Base-by-base conservation (phyloP, 2,113 vertebrate species). In the Corythaeola cristata region DNA sequence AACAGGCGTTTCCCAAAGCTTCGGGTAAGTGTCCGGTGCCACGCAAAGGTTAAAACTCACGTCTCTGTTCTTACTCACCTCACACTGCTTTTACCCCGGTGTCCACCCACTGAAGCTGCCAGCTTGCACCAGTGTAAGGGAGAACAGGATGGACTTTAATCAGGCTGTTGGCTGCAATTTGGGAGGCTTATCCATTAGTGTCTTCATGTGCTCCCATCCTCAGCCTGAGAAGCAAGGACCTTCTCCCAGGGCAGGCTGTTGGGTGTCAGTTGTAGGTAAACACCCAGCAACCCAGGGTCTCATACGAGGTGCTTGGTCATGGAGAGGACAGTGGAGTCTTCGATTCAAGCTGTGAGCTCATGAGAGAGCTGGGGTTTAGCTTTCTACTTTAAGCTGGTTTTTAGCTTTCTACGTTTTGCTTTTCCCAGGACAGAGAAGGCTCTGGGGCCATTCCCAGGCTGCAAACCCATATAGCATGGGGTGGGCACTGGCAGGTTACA, bases 21-120 rank as follows among this genome's bases (percentile, higher is more conserved):
- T 28, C 5, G 0, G 59, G 24, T 49, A 18, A 21, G 22, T 17
- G 16, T 7, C 23, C 0, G 0, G 75, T 74, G 72, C 37, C 0
- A 0, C 47, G 8, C 49, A 73, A 72, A 93, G 49, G 27, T 80
- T 86, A 35, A 52, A 71, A 88, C 27, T 74, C 79, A 71, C 63
- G 35, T 32, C 55, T 92, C 79, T 77, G 1, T 13, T 90, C 32
- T 81, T 4, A 0, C 32, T 72, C 72, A 73, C 26, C 28, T 91
- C 35, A 3, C n/a, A 3, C 39, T 85, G 62, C 15, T 79, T 90
- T 79, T 55, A 28, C 18, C 17, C 15, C 63, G 30, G 14, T 24
- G 32, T 50, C 45, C 44, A 41, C 62, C 45, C 30, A 8, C 23
- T 22, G 39, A 63, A 63, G 60, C 44, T 82, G 23, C 44, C 41